These are phyloP conservation scores for Petrocephalus schoutedeni DNA, from an alignment of 2,797 vertebrate species.

Conservation along the genomic window DNA sequence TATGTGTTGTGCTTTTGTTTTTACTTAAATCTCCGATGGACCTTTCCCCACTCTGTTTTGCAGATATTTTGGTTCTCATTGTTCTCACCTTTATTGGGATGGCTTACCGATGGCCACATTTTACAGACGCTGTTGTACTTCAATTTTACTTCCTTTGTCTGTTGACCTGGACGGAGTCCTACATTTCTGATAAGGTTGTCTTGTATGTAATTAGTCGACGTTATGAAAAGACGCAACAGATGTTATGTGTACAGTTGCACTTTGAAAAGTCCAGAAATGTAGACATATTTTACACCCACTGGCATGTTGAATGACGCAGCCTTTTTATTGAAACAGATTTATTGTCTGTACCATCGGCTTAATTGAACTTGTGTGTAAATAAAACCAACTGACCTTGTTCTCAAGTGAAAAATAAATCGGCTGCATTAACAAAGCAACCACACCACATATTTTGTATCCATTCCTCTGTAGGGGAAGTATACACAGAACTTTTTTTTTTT, in stretches of 20 bases:
- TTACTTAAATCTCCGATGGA: not conserved
- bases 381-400: conserved; percentile 47
- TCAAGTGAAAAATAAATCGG: conserved; percentile 40
- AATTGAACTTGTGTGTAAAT: conserved; percentile 51
- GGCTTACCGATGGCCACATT: not conserved
- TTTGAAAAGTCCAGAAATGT: conserved; percentile 46
- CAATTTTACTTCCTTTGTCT: not conserved
- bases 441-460: not conserved
- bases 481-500: not conserved
- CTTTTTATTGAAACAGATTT: conserved; percentile 37
- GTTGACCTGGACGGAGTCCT: conserved; percentile 51
- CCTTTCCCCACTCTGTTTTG: not conserved
- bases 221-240: conserved; percentile 56
- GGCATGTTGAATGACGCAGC: conserved; percentile 44
- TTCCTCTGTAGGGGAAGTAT: not conserved
- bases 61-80: not conserved
- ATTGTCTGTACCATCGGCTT: conserved; percentile 47
- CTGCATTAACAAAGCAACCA: not conserved
- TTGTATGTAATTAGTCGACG: conserved; percentile 60
- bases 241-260: conserved; percentile 52
- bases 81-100: not conserved
- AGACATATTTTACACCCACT: conserved; percentile 47
- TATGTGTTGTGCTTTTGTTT: not conserved
- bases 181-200: conserved; percentile 60
- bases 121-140: conserved; percentile 3